A percentile compares a stretch with the other conserved stretches of the same genome.
phyloP scores from a whole-genome alignment of 2,797 vertebrate species.

The Gobio occitaniae region DNA sequence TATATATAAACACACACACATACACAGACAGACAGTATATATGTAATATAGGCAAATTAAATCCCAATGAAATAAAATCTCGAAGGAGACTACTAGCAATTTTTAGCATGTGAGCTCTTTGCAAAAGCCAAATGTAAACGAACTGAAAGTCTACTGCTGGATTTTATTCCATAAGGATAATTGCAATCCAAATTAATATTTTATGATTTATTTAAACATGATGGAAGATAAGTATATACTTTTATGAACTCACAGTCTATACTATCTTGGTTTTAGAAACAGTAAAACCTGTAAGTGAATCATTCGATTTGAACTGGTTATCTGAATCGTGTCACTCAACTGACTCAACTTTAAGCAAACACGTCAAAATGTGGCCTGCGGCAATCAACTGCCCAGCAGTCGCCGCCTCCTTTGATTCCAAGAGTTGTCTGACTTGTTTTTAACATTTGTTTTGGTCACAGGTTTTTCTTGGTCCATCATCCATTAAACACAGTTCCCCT shows the following conservation, averaged over 20 bases:
- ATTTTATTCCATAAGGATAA: no score
- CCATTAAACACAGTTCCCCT: not conserved
- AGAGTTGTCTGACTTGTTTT: slow-evolving; percentile 31
- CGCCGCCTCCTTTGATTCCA: not conserved
- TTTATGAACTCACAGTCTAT: not conserved
- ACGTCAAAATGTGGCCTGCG: not conserved
- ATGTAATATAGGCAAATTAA: no score
- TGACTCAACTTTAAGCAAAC: slow-evolving; percentile 16
- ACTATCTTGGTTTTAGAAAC: not conserved
- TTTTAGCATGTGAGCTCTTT: not conserved
- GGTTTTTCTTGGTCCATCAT: slow-evolving; percentile 5
- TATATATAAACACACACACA: no score
- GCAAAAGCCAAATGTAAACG: not conserved
- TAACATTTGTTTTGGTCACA: slow-evolving; percentile 10
- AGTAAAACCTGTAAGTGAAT: slow-evolving; percentile 3
- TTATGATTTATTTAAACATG: not conserved
- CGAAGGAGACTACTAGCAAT: not conserved
- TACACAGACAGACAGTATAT: no score
- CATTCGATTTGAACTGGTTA: not conserved
- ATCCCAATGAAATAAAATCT: not conserved
- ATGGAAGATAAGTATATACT: not conserved
- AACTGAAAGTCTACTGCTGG: not conserved
- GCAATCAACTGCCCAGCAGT: slow-evolving; percentile 20
- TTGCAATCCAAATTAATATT: not conserved
- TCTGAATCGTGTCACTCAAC: not conserved